Base-by-base conservation (phyloP, 1,140 invertebrate species). In the Planococcus citri region DNA sequence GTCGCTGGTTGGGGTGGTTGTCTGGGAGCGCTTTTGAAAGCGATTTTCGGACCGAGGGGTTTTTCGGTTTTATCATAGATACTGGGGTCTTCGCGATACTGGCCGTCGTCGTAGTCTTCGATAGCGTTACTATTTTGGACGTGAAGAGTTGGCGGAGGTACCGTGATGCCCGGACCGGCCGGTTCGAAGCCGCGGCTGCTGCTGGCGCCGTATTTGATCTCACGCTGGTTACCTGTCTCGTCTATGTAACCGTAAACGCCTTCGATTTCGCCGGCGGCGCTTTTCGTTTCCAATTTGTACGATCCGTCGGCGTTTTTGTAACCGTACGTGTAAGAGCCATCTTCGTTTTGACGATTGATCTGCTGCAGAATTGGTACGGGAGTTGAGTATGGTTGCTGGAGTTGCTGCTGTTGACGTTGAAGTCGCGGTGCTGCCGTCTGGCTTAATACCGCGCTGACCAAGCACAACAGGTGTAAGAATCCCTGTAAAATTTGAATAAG, bases 271-370 rank as follows among this genome's bases (percentile, higher is more conserved):
- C 90, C 89, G 24, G 84, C 87, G 0, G 88, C 83, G 73, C 89
- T 89, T 76, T 91, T 92, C 0, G 89, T 92, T 77, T 95, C 92
- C 71, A 94, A 92, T 78, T 94, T 94, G 81, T 91, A 94, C 27
- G 89, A 88, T n/a, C 92, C 92, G 75, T 94, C 91, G 0, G 89
- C 92, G 0, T 84, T 89, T 78, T 94, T 91, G 76, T 92, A 95
- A 0, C 92, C 92, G 75, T 89, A 93, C 73, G 86, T 90, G 78
- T 92, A 92, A 21, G 88, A 90, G 0, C 90, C 90, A 73, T 92
- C 90, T 68, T 91, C 89, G 76, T 92, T 92, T 76, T 89, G 87
- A 71, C 83, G 82, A 78, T 84, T 86, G 75, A 88, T 86, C 76
- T 87, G 86, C 75, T 87, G 86, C 33, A 88, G 77, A 73, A 88